Percentiles rank a stretch among this genome's conserved stretches.
Conservation (phyloP, 2,113 vertebrate species). For the Herpailurus yagouaroundi region DNA sequence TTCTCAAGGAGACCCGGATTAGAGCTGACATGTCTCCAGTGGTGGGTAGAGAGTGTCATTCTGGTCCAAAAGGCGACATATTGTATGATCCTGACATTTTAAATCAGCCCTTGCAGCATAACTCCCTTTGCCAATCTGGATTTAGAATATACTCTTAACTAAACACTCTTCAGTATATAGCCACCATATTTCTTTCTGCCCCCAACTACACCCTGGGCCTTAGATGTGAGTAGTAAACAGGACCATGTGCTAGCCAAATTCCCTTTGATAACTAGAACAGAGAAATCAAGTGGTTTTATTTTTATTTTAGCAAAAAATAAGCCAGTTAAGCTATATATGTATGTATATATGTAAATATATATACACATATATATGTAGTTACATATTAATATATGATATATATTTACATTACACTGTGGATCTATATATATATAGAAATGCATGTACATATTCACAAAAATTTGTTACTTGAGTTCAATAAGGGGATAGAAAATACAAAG, state of each 20-base stretch:
- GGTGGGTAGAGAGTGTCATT: background rate
- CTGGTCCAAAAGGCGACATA: background rate
- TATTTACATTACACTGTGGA: background rate
- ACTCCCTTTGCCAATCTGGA: background rate
- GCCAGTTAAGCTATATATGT: background rate
- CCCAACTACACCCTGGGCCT: background rate
- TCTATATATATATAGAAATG: background rate
- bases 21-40: background rate
- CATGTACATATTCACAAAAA: background rate
- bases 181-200: background rate
- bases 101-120: background rate
- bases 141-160: background rate
- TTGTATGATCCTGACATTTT: background rate
- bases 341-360: background rate
- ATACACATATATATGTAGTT: background rate
- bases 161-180: background rate
- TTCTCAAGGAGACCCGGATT: background rate
- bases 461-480: constrained; percentile 11
- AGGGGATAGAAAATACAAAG: background rate
- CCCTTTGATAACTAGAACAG: background rate
- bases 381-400: background rate
- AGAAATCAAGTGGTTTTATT: background rate
- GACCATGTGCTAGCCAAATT: background rate
- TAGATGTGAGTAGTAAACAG: background rate
- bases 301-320: constrained; percentile 9